These are phyloP conservation scores for Lycophotia porphyrea DNA, from an alignment of 2,888 invertebrate genomes.

Conservation along the genomic window DNA sequence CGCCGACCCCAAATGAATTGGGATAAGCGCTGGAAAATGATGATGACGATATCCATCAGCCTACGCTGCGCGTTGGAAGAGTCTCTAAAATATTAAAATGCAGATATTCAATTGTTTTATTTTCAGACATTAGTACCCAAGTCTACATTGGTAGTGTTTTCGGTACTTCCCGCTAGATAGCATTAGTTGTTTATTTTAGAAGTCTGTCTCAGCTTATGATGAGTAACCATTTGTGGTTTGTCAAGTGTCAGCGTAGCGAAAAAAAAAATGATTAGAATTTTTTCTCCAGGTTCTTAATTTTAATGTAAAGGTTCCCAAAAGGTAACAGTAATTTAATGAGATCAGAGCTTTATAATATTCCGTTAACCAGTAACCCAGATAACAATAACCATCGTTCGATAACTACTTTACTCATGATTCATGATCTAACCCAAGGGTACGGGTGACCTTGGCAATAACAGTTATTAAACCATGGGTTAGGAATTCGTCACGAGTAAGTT, in stretches of 20 bases:
- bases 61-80: too few species aligned
- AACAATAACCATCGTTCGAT: constrained; percentile 15
- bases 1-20: neutral
- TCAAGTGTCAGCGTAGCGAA: neutral
- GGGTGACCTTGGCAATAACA: constrained; percentile 41
- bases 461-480: constrained; percentile 49
- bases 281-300: too few species aligned
- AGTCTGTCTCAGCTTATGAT: neutral
- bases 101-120: neutral
- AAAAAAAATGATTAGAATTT: neutral
- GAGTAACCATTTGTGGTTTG: neutral
- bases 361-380: constrained; percentile 50
- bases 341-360: neutral
- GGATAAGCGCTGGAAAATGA: neutral
- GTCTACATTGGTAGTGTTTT: neutral
- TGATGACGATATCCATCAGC: neutral
- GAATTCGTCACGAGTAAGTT: constrained; percentile 58
- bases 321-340: neutral
- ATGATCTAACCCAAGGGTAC: constrained; percentile 49
- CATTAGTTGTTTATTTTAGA: neutral
- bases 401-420: constrained; percentile 25
- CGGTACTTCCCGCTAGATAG: neutral
- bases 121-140: neutral
- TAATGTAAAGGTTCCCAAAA: neutral
- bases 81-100: neutral